Conservation (phyloP, 2,888 invertebrate species). For the Morpho helenor region DNA sequence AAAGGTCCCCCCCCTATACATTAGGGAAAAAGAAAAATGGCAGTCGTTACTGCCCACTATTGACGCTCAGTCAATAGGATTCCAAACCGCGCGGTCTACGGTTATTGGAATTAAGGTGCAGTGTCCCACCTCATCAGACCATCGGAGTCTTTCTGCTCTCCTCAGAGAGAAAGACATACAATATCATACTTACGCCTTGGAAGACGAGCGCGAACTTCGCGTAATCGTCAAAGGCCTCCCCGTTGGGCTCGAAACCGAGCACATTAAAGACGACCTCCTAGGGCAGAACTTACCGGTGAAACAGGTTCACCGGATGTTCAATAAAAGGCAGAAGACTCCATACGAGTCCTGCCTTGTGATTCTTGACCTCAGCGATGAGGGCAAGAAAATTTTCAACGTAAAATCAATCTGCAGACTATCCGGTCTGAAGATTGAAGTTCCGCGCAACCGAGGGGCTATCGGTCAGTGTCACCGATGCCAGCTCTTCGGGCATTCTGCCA, state of each 20-base stretch:
- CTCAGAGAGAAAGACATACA: background rate
- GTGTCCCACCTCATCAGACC: background rate
- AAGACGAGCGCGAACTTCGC: conserved; percentile 8
- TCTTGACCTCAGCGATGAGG: background rate
- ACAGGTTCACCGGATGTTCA: conserved; percentile 7
- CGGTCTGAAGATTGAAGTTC: background rate
- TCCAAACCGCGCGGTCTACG: background rate
- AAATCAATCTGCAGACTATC: background rate
- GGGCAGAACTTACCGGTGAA: background rate
- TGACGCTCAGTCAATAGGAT: background rate
- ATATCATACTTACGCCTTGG: conserved; percentile 2
- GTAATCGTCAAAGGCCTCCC: conserved; percentile 3
- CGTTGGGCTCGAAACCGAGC: background rate
- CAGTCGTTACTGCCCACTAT: background rate
- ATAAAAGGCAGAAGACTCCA: background rate
- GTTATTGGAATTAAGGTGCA: background rate
- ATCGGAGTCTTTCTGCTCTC: background rate
- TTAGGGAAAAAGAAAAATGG: background rate
- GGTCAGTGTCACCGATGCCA: background rate
- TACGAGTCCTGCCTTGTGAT: background rate
- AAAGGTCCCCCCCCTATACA: background rate
- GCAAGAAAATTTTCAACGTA: background rate
- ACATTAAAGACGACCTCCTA: background rate
- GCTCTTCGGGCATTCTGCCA: background rate
- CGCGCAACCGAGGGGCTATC: background rate